Conservation (phyloP, 2,797 vertebrate species). For the Molossus molossus region DNA sequence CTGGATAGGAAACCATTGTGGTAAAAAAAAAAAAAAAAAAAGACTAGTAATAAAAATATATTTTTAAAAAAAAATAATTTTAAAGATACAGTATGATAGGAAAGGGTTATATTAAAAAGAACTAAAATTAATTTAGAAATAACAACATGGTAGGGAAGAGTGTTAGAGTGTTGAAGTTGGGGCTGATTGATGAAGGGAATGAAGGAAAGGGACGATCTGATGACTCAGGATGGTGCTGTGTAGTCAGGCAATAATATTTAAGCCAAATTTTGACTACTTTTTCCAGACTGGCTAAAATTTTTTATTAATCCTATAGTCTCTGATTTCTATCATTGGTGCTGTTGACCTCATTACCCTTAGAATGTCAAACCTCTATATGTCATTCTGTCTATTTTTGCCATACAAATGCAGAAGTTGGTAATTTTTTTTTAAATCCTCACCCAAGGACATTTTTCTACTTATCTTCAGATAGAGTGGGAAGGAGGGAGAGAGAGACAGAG, state of each 20-base stretch:
- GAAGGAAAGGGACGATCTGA: neutral
- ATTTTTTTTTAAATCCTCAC: neutral
- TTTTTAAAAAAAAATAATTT: neutral
- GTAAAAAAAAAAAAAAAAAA: slow-evolving; percentile 1
- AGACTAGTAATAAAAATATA: neutral
- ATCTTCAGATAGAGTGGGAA: no score
- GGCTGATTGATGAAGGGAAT: neutral
- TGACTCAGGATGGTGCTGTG: neutral
- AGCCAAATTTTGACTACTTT: slow-evolving; percentile 36
- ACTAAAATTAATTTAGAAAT: neutral
- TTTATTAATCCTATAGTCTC: neutral
- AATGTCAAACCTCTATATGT: neutral
- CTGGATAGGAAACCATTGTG: neutral
- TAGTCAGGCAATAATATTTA: slow-evolving; percentile 23
- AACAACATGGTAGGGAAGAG: neutral
- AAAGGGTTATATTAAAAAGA: neutral
- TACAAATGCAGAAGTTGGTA: neutral
- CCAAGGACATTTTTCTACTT: no score
- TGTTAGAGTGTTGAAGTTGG: slow-evolving; percentile 49
- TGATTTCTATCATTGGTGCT: neutral
- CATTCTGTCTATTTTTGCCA: neutral
- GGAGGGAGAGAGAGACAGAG: no score
- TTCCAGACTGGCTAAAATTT: slow-evolving; percentile 6
- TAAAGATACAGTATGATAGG: neutral
- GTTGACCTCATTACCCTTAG: slow-evolving; percentile 48